Evolutionary conservation across 2,113 vertebrate genomes (phyloP).

Genomic region (Chloebia gouldiae): DNA sequence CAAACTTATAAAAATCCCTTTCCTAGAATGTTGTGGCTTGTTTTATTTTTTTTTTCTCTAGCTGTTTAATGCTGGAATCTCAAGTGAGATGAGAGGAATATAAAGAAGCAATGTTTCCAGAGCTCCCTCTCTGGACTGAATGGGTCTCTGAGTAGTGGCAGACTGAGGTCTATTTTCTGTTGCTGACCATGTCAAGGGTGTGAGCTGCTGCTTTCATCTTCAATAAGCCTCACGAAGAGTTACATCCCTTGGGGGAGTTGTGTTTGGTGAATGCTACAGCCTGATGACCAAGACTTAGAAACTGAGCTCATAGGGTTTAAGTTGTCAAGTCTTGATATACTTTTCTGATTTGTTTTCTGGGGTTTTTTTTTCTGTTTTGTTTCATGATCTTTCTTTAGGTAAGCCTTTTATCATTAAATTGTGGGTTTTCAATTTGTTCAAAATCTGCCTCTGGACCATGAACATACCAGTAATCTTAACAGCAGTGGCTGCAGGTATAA

Average conservation of each 20-base stretch:
- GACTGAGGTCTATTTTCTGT: not conserved
- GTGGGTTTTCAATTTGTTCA: not conserved
- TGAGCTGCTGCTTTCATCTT: not conserved
- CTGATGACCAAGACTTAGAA: not conserved
- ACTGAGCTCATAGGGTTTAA: not conserved
- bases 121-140: not conserved
- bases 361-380: not conserved
- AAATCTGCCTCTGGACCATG: not conserved
- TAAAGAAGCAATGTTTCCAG: not conserved
- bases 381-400: not conserved
- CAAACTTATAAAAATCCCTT: not conserved
- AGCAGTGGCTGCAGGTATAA: not conserved
- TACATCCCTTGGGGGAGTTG: not conserved
- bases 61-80: not conserved
- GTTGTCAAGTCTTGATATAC: not conserved
- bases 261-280: not conserved
- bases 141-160: not conserved
- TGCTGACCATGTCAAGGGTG: not conserved
- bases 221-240: not conserved
- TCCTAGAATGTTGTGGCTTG: accelerated
- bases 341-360: not conserved
- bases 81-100: not conserved
- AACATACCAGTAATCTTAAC: not conserved
- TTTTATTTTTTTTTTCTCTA: not conserved
- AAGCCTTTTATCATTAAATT: not conserved